Percentiles rank a stretch among this genome's conserved stretches.
Evolutionary conservation across 2,113 vertebrate genomes (phyloP).

Genomic region (Camelus bactrianus): DNA sequence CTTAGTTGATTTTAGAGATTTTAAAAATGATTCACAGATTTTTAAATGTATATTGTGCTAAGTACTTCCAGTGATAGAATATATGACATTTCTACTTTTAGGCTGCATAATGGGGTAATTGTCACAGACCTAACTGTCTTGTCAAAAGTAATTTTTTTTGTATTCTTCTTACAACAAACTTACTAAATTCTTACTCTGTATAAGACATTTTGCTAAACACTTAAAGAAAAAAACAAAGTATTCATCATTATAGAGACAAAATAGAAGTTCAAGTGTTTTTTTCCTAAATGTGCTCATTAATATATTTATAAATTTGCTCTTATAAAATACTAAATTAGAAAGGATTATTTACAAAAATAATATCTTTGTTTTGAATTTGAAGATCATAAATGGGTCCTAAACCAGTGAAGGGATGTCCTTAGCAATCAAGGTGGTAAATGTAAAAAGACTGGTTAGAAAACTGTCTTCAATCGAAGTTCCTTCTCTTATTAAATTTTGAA

Average conservation of each 20-base stretch:
- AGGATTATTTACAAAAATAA: background rate
- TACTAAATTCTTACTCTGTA: background rate
- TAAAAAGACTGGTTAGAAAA: constrained; percentile 48
- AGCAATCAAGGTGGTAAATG: background rate
- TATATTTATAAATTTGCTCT: constrained; percentile 17
- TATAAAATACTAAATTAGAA: constrained; percentile 44
- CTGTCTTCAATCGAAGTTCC: background rate
- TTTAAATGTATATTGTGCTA: background rate
- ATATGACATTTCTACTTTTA: background rate
- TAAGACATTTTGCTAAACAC: background rate
- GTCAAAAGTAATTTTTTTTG: background rate
- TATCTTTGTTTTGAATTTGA: background rate
- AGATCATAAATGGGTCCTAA: background rate
- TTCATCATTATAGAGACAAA: constrained; percentile 18
- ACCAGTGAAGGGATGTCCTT: background rate
- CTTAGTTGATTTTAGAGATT: constrained; percentile 6
- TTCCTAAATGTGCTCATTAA: background rate
- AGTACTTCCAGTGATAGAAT: background rate
- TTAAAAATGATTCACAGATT: background rate
- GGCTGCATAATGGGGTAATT: background rate
- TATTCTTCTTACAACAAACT: background rate
- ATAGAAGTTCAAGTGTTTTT: background rate
- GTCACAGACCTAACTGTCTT: background rate
- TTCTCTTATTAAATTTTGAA: constrained; percentile 24
- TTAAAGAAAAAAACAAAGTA: constrained; percentile 17